These are phyloP conservation scores for Artibeus lituratus DNA, from an alignment of 2,797 vertebrate species.

Conservation along the genomic window DNA sequence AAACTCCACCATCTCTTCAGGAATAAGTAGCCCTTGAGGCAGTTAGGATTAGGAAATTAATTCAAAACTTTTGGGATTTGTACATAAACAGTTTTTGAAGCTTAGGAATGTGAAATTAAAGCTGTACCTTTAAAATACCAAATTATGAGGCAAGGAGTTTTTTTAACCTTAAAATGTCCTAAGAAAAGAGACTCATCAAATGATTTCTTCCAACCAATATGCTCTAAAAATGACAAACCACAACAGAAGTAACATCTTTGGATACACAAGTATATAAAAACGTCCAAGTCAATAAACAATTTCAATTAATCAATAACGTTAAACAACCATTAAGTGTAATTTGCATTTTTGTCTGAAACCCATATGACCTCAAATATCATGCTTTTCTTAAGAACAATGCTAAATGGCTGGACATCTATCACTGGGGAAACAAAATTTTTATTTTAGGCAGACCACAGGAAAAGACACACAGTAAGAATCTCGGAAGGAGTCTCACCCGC, in stretches of 20 bases:
- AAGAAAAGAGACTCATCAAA: background rate
- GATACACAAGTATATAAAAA: conserved; percentile 6
- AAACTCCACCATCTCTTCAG: conserved; percentile 17
- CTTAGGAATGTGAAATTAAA: background rate
- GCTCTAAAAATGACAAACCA: conserved; percentile 32
- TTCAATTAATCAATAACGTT: conserved; percentile 59
- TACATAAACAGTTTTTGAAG: background rate
- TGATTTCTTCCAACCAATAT: conserved; percentile 9
- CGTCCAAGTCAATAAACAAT: conserved; percentile 44
- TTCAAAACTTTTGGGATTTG: background rate
- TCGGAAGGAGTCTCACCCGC: background rate
- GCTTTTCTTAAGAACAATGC: background rate
- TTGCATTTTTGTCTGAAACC: conserved; percentile 43
- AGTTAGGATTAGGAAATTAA: background rate
- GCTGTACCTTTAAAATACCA: background rate
- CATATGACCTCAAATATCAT: conserved; percentile 9
- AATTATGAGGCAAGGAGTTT: conserved; percentile 3
- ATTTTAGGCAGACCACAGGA: conserved; percentile 15
- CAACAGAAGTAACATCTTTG: conserved; percentile 10
- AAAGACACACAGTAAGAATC: background rate
- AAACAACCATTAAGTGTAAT: conserved; percentile 40
- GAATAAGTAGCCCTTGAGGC: conserved; percentile 4
- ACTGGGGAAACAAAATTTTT: background rate
- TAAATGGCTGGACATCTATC: background rate
- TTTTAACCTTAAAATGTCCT: conserved; percentile 42